Evolutionary conservation across 2,888 invertebrate genomes (phyloP).

Genomic region (Meloe dianella): DNA sequence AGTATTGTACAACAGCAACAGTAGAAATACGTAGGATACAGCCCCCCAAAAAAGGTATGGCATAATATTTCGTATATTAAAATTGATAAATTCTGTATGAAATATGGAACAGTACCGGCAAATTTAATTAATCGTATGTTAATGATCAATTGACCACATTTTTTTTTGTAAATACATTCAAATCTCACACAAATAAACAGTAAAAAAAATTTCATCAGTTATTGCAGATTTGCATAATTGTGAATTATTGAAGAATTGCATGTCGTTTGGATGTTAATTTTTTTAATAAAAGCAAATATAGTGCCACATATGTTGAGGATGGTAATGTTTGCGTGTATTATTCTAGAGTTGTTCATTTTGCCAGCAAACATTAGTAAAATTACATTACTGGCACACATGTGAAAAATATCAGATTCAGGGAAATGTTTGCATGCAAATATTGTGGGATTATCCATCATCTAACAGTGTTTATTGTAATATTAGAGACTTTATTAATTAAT

Average conservation of each 20-base stretch:
- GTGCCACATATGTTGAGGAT: not conserved
- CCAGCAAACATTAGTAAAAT: conserved; percentile 24
- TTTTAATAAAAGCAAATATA: no score
- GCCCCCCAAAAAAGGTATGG: not conserved
- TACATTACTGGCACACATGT: conserved; percentile 11
- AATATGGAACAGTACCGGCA: not conserved
- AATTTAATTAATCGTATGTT: not conserved
- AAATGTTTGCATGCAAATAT: not conserved
- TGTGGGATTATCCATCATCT: not conserved
- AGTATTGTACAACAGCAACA: not conserved
- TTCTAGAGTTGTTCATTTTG: not conserved
- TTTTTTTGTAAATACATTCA: not conserved
- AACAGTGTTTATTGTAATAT: not conserved
- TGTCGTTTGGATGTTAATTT: not conserved
- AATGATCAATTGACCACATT: not conserved
- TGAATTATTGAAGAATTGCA: no score
- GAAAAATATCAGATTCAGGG: conserved; percentile 19
- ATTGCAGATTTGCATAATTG: no score
- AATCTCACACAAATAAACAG: no score
- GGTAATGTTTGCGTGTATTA: not conserved
- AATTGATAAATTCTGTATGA: not conserved
- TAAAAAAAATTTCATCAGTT: not conserved
- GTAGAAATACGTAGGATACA: not conserved
- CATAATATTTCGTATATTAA: not conserved
- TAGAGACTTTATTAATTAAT: conserved; percentile 4